phyloP scores from a whole-genome alignment of 2,888 invertebrate genomes.

The Dasypolia templi region DNA sequence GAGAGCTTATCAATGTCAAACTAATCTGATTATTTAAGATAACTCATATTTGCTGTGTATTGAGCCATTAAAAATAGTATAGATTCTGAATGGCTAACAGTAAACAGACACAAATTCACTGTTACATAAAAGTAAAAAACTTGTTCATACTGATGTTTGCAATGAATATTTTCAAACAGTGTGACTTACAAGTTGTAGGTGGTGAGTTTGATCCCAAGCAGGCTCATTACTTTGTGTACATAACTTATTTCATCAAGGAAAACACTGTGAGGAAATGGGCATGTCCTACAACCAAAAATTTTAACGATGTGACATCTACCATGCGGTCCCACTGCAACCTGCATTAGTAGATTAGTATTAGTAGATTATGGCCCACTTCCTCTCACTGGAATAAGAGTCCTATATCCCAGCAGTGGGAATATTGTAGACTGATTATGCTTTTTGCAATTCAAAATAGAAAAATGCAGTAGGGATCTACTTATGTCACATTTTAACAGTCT shows the following conservation, averaged over 20 bases:
- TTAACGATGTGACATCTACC: not conserved
- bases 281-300: not conserved
- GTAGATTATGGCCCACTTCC: not conserved
- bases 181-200: not conserved
- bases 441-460: not conserved
- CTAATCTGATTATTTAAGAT: constrained; percentile 45
- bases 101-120: not conserved
- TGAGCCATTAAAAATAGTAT: constrained; percentile 14
- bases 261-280: not conserved
- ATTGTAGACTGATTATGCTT: not conserved
- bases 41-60: constrained; percentile 7
- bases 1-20: constrained; percentile 29
- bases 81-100: not conserved
- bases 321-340: no score
- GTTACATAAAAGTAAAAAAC: constrained; percentile 3
- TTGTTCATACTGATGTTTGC: not conserved
- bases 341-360: no score
- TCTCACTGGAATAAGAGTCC: not conserved
- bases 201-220: not conserved
- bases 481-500: not conserved
- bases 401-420: not conserved
- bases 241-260: not conserved
- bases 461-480: not conserved
- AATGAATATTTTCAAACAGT: not conserved
- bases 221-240: not conserved